Base-by-base conservation (phyloP, 2,888 invertebrate species). In the Sphaerophoria taeniata region DNA sequence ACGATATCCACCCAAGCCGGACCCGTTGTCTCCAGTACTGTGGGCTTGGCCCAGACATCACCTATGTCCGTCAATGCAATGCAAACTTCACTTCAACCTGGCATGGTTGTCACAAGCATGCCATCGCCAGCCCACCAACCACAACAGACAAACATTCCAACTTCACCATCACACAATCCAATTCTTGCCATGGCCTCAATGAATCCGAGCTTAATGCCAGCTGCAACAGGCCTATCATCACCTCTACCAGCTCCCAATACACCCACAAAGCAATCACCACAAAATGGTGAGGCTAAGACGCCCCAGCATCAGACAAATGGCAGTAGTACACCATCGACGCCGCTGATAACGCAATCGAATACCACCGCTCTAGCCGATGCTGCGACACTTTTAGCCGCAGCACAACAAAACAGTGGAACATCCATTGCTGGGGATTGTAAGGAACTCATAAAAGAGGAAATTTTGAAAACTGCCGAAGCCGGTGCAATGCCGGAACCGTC, bases 161-260 rank as follows among this genome's bases (percentile, higher is more conserved):
- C 91, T 34, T 89, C 91, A 16, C 89, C 91, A 78, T 88, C 92
- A 69, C 88, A 91, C 91, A 90, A 92, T 92, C 82, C 94, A 90
- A 88, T 94, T 90, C 89, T 92, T 69, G 90, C 91, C 11, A 91
- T 91, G 89, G 89, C 92, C 1, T 90, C 91, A 11, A 90, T 91
- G 90, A 90, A 90, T 4, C 75, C 87, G 0, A 75, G 75, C 14
- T 60, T 87, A 31, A 80, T 82, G 69, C 65, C 87, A 12, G 56
- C 82, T n/a, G 65, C 85, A 6, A 72, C 87, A 11, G 63, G 71
- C 12, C 69, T 88, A 65, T 73, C 87, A 7, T 89, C 89, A n/a
- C 89, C 88, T 2, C 76, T 87, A 34, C 87, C 88, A 55, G 24
- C 24, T 24, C 88, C 90, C 2, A 87, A 86, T 39, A 91, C 91